These are phyloP conservation scores for Pteropus alecto DNA, from an alignment of 2,113 vertebrate species.

Conservation along the genomic window DNA sequence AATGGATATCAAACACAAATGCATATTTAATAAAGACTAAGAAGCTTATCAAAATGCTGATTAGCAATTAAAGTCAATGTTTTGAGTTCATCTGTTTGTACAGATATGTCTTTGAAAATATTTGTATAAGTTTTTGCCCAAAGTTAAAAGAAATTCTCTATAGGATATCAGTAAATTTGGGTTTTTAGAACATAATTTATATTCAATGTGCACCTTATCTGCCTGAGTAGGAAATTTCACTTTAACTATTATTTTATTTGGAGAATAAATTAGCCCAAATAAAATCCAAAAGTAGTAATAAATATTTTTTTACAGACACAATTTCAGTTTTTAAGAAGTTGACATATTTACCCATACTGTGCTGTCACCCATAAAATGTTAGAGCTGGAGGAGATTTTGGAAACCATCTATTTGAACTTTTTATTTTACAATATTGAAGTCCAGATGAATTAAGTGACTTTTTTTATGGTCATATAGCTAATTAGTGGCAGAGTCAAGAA, in stretches of 20 bases:
- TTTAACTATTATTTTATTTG: constrained; percentile 48
- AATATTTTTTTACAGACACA: neutral
- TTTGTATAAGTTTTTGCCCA: constrained; percentile 40
- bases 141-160: constrained; percentile 53
- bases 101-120: constrained; percentile 59
- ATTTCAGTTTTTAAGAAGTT: neutral
- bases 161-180: neutral
- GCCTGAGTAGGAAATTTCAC: constrained; percentile 24
- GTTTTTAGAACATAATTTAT: constrained; percentile 41
- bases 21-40: constrained; percentile 74
- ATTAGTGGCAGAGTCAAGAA: neutral
- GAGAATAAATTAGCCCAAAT: neutral
- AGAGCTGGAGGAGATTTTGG: neutral
- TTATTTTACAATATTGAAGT: constrained; percentile 32
- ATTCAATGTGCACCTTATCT: neutral
- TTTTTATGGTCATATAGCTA: neutral
- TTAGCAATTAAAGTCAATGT: constrained; percentile 67
- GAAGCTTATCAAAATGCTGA: constrained; percentile 71
- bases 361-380: neutral
- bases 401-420: constrained; percentile 20
- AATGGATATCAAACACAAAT: constrained; percentile 76
- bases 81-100: constrained; percentile 67
- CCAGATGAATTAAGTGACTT: neutral
- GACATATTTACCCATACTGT: neutral
- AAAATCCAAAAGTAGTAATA: neutral